These are phyloP conservation scores for Rhopalosiphum nymphaeae DNA, from an alignment of 2,888 invertebrate species.

Conservation along the genomic window DNA sequence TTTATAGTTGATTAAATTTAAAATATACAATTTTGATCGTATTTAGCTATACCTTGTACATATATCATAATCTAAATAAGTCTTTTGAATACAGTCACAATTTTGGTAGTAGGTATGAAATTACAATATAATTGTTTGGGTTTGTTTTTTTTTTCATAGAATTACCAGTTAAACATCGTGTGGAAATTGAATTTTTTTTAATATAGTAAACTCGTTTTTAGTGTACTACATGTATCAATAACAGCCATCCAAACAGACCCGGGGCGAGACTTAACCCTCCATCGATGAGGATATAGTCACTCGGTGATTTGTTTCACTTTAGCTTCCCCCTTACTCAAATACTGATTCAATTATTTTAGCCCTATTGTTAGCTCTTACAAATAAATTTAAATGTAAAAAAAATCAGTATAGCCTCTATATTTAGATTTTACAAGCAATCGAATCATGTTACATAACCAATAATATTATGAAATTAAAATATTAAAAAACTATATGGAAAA, in stretches of 20 bases:
- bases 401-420: constrained; percentile 47
- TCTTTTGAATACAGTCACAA: neutral
- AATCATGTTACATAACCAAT: neutral
- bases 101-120: neutral
- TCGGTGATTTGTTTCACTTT: constrained; percentile 65
- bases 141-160: constrained; percentile 16
- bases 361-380: constrained; percentile 51
- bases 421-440: neutral
- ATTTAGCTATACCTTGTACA: neutral
- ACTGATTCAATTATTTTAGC: constrained; percentile 61
- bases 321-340: constrained; percentile 59
- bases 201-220: constrained; percentile 54
- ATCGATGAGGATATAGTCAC: constrained; percentile 60
- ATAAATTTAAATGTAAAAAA: constrained; percentile 60
- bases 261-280: constrained; percentile 61
- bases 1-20: neutral
- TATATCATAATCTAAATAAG: no score
- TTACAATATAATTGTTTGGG: neutral
- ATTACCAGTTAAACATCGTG: constrained; percentile 49
- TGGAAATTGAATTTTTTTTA: constrained; percentile 53
- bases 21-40: neutral
- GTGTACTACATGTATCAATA: constrained; percentile 54
- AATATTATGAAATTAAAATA: neutral
- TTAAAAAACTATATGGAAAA: neutral
- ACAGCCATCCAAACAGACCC: constrained; percentile 59